Conservation (phyloP, 2,888 invertebrate species). For the Didymodactylos carnosus region DNA sequence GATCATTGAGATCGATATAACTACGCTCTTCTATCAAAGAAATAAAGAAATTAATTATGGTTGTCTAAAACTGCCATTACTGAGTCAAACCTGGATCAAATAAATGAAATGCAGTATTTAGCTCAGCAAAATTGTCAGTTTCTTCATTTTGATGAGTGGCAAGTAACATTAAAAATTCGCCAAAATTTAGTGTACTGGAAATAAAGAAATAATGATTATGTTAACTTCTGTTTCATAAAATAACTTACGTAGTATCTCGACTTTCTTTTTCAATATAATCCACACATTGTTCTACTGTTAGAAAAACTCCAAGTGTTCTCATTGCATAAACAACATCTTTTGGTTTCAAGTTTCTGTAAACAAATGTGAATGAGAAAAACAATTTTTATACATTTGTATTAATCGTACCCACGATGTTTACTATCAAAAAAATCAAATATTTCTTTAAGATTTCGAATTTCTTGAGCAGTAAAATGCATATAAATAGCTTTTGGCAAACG, state of each 20-base stretch:
- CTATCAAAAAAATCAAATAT: not conserved
- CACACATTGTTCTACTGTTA: not conserved
- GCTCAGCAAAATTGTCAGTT: not conserved
- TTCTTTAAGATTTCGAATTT: not conserved
- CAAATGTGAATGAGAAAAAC: too few species aligned
- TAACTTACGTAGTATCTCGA: not conserved
- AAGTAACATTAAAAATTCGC: not conserved
- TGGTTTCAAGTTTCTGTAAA: not conserved
- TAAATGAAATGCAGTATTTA: not conserved
- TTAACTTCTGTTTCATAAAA: not conserved
- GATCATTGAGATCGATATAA: not conserved
- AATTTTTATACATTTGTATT: not conserved
- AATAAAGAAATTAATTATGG: not conserved
- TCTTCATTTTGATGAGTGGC: not conserved
- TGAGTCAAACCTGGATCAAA: not conserved
- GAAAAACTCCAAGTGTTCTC: not conserved
- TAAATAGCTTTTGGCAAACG: not conserved
- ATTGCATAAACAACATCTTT: not conserved
- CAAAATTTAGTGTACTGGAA: not conserved
- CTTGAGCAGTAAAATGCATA: not conserved
- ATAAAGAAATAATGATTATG: not conserved
- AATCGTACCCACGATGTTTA: not conserved
- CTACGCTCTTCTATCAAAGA: not conserved
- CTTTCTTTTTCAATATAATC: not conserved
- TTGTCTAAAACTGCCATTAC: too few species aligned